Evolutionary conservation across 2,113 vertebrate genomes (phyloP).

Genomic region (Caracal caracal): DNA sequence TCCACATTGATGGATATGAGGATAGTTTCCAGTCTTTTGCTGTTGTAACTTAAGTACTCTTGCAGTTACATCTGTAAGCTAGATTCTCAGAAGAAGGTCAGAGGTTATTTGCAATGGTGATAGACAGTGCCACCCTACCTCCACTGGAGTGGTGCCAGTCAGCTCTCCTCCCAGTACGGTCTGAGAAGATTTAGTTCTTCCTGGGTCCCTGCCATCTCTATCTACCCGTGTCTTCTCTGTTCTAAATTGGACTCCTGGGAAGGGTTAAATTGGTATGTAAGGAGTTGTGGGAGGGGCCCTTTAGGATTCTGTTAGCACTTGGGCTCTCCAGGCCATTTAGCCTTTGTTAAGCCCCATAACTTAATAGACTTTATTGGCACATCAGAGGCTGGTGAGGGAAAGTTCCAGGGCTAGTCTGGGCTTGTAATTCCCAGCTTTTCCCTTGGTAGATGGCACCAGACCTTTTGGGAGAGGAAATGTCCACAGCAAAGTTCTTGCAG

Average conservation of each 20-base stretch:
- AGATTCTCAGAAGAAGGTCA: neutral
- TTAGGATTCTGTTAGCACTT: neutral
- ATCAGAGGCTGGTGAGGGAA: neutral
- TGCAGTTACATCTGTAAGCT: neutral
- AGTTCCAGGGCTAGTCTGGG: neutral
- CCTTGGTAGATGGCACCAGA: neutral
- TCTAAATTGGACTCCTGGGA: neutral
- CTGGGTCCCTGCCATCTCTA: neutral
- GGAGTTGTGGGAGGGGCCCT: neutral
- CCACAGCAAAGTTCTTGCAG: neutral
- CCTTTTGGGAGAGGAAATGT: neutral
- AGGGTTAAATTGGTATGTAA: neutral
- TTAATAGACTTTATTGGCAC: neutral
- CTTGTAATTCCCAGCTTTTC: neutral
- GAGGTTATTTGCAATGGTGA: neutral
- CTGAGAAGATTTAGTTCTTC: neutral
- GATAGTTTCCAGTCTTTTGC: conserved; percentile 35
- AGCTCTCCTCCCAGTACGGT: neutral
- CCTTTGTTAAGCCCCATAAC: neutral
- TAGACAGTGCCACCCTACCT: neutral
- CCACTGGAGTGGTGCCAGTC: neutral
- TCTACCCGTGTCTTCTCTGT: neutral
- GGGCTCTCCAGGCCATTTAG: neutral
- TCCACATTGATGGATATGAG: neutral
- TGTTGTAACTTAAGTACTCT: neutral